These are phyloP conservation scores for human (Homo sapiens) DNA, from an alignment of 2,113 vertebrate genomes.

Conservation along the genomic window GRCh38 chr9:120864001-120864500, in stretches of 20 bases:
- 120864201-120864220: background rate
- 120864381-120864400: background rate
- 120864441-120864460: background rate
- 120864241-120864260: background rate
- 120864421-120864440: background rate
- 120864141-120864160: background rate
- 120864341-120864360: background rate
- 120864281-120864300: background rate
- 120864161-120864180: background rate
- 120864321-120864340: background rate
- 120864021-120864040: background rate
- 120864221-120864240: background rate
- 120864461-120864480: background rate
- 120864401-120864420: background rate
- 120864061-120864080: slow-evolving; percentile 96
- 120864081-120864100: slow-evolving; percentile 89
- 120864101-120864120: slow-evolving; percentile 91
- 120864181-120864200: background rate
- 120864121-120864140: slow-evolving; percentile 25
- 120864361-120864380: background rate
- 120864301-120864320: background rate
- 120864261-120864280: background rate
- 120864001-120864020: background rate
- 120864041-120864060: slow-evolving; percentile 96
- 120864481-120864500: background rate